Conservation (phyloP, 2,797 vertebrate genomes). For the Sebastes iracundus region DNA sequence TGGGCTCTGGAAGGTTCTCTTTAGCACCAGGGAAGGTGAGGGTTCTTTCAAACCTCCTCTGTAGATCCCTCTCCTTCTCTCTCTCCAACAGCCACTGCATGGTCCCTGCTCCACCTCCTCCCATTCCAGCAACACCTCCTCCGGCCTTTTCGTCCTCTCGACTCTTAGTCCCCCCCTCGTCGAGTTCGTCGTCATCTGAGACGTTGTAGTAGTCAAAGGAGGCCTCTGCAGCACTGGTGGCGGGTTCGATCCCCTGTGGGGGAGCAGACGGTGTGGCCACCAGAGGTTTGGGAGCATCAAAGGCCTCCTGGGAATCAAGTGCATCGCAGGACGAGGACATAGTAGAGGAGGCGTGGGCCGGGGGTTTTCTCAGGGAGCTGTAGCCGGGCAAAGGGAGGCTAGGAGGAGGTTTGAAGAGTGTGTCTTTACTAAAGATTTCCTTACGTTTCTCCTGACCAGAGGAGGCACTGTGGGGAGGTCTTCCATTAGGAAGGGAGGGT, state of each 20-base stretch:
- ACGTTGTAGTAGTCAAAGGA: constrained; percentile 98
- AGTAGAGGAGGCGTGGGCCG: constrained; percentile 31
- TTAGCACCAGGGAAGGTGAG: constrained; percentile 93
- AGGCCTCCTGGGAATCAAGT: constrained; percentile 89
- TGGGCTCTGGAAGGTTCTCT: constrained; percentile 82
- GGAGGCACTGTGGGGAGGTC: constrained; percentile 87
- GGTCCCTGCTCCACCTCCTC: constrained; percentile 89
- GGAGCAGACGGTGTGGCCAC: constrained; percentile 66
- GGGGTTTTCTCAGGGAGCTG: constrained; percentile 87
- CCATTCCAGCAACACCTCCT: constrained; percentile 55
- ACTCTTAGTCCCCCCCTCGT: constrained; percentile 87
- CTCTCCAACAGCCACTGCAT: constrained; percentile 98
- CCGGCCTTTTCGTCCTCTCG: constrained; percentile 88
- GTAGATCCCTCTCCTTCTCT: constrained; percentile 95
- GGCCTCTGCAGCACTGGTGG: constrained; percentile 86
- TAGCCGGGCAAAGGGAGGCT: constrained; percentile 87
- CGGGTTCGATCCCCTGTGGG: constrained; percentile 79
- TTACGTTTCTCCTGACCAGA: constrained; percentile 92
- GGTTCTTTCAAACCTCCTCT: constrained; percentile 97
- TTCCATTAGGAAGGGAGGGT: constrained; percentile 86
- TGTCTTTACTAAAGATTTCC: constrained; percentile 97
- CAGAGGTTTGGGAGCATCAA: constrained; percentile 89
- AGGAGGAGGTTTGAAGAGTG: constrained; percentile 93
- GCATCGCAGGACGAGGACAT: constrained; percentile 79
- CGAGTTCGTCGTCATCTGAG: constrained; percentile 94